A percentile compares a stretch with the other conserved stretches of the same genome.
Conservation (phyloP, 2,113 vertebrate genomes). For the Ciconia stormi region DNA sequence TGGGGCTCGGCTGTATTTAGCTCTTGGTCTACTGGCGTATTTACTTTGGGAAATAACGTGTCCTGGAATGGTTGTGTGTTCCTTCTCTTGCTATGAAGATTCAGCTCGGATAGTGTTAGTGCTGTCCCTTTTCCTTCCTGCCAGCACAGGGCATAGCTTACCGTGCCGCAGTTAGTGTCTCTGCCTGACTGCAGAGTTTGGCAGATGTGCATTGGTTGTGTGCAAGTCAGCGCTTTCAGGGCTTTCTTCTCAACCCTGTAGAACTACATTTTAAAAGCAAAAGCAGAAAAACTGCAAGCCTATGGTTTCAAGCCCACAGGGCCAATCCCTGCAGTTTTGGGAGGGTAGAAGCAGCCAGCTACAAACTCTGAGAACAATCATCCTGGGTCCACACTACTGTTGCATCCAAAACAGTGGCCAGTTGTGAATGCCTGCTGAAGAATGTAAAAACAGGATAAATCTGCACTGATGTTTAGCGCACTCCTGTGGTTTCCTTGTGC, state of each 20-base stretch:
- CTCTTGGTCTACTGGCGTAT: neutral
- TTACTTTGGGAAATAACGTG: neutral
- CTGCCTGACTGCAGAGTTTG: neutral
- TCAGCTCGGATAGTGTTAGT: neutral
- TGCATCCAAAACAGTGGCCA: neutral
- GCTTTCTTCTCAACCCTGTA: neutral
- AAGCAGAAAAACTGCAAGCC: neutral
- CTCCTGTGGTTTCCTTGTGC: neutral
- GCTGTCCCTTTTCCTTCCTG: neutral
- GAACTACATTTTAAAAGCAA: neutral
- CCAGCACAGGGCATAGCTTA: neutral
- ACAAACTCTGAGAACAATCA: neutral
- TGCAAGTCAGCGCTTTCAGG: neutral
- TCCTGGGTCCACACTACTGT: neutral
- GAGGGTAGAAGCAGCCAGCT: neutral
- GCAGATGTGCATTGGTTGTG: neutral
- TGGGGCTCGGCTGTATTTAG: neutral
- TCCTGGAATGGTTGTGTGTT: neutral
- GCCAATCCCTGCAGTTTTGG: neutral
- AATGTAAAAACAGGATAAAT: neutral
- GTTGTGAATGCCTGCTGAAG: neutral
- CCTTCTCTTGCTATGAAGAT: neutral
- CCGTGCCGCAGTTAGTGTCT: neutral
- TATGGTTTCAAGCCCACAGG: neutral
- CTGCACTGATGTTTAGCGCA: fast-evolving